A percentile compares a stretch with the other conserved stretches of the same genome.
These are phyloP conservation scores for Pilophorus perplexus DNA, from an alignment of 2,888 invertebrate genomes.

Conservation along the genomic window DNA sequence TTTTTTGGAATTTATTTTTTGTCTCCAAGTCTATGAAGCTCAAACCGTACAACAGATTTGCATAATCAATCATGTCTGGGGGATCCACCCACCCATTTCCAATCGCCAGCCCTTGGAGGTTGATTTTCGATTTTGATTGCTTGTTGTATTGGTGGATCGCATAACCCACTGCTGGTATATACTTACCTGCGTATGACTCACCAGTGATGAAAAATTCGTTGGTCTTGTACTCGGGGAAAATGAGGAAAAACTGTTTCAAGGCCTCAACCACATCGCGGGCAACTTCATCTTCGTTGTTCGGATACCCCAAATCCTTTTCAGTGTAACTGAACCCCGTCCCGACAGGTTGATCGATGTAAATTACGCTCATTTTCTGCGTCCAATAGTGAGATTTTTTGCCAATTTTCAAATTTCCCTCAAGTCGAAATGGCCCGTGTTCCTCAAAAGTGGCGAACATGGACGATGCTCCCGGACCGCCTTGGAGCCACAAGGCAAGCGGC, in stretches of 20 bases:
- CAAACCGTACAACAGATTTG: constrained; percentile 75
- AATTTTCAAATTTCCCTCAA: constrained; percentile 53
- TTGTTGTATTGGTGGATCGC: constrained; percentile 62
- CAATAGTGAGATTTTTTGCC: constrained; percentile 71
- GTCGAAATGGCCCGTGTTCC: constrained; percentile 74
- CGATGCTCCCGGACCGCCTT: constrained; percentile 80
- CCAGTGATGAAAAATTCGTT: constrained; percentile 84
- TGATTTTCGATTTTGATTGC: constrained; percentile 62
- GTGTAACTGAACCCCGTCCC: constrained; percentile 92
- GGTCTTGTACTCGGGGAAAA: constrained; percentile 72
- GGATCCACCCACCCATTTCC: constrained; percentile 82
- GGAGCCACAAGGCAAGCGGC: constrained; percentile 75
- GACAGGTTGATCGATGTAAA: constrained; percentile 91
- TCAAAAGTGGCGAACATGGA: constrained; percentile 77
- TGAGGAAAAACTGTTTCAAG: constrained; percentile 74
- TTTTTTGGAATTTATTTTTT: constrained; percentile 63
- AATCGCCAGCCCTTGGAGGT: constrained; percentile 68
- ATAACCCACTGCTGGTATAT: constrained; percentile 69
- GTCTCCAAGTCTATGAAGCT: constrained; percentile 60
- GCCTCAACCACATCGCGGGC: constrained; percentile 75
- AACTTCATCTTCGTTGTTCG: constrained; percentile 73
- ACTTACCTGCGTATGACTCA: too few relatives aligned
- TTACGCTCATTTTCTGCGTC: constrained; percentile 72
- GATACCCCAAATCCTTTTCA: constrained; percentile 70
- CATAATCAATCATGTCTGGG: constrained; percentile 68